A percentile compares a stretch with the other conserved stretches of the same genome.
Evolutionary conservation across 2,888 invertebrate species (phyloP).

Genomic region (Perdita meconis): DNA sequence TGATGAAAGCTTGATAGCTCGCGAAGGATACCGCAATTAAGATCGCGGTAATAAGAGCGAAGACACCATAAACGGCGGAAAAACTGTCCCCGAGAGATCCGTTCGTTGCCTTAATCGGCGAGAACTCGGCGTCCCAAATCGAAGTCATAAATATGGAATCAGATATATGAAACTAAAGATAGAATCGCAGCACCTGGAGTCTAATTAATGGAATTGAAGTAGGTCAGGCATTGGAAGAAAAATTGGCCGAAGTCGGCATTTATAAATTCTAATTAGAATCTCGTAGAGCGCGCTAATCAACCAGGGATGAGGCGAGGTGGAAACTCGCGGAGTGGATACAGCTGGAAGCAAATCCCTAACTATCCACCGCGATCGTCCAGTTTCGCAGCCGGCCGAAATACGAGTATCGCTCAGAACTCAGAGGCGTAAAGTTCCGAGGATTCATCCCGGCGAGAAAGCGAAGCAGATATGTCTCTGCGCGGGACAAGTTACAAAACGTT

Average conservation of each 20-base stretch:
- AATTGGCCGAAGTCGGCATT: background rate
- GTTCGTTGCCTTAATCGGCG: slow-evolving; percentile 10
- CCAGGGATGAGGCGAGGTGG: slow-evolving; percentile 27
- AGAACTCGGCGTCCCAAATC: background rate
- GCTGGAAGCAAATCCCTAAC: slow-evolving; percentile 42
- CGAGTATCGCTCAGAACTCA: slow-evolving; percentile 13
- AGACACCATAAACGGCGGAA: slow-evolving; percentile 7
- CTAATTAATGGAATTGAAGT: background rate
- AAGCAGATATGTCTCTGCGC: slow-evolving; percentile 53
- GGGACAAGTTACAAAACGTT: slow-evolving; percentile 63
- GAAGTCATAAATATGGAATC: background rate
- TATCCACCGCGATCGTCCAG: slow-evolving; percentile 41
- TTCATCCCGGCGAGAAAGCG: slow-evolving; percentile 47
- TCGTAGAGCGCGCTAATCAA: slow-evolving; percentile 48
- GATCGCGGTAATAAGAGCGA: background rate
- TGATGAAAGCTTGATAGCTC: slow-evolving; percentile 50
- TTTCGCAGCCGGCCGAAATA: slow-evolving; percentile 30
- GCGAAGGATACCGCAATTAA: slow-evolving; percentile 3
- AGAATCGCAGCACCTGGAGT: background rate
- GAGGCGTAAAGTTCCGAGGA: slow-evolving; percentile 46
- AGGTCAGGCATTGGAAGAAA: no score
- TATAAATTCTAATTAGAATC: background rate
- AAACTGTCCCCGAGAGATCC: background rate
- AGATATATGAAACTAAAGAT: background rate
- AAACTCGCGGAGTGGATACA: slow-evolving; percentile 36